phyloP scores from a whole-genome alignment of 1,140 invertebrate species.

The Drosophila bocqueti region DNA sequence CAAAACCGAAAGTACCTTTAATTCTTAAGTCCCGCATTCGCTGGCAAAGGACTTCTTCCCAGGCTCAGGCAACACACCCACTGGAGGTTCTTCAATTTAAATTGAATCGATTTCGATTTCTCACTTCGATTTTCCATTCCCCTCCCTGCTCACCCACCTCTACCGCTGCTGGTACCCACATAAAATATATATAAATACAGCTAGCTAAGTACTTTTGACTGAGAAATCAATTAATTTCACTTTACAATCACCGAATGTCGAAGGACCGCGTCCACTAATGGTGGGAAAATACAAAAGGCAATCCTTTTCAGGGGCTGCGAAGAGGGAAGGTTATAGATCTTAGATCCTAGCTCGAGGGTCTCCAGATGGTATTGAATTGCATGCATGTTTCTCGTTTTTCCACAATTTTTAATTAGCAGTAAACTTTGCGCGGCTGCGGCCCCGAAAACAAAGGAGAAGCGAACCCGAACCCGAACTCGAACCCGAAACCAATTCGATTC shows the following conservation, averaged over 20 bases:
- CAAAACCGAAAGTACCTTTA: conserved; percentile 32
- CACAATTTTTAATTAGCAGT: conserved; percentile 83
- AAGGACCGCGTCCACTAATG: conserved; percentile 24
- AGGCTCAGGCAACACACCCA: conserved; percentile 60
- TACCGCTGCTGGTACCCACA: conserved; percentile 58
- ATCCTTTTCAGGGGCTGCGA: conserved; percentile 58
- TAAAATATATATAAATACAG: conserved; percentile 32
- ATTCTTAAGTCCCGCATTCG: conserved; percentile 39
- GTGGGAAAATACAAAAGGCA: conserved; percentile 66
- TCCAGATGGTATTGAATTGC: conserved; percentile 68
- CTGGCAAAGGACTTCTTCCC: conserved; percentile 41
- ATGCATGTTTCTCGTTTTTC: conserved; percentile 78
- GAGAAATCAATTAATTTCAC: conserved; percentile 79
- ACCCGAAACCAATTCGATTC: conserved; percentile 65
- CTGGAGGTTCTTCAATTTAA: conserved; percentile 72
- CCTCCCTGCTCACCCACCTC: not conserved
- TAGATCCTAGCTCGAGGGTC: conserved; percentile 16
- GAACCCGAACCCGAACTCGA: conserved; percentile 59
- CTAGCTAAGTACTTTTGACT: conserved; percentile 49
- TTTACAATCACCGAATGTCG: conserved; percentile 70
- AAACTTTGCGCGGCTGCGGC: conserved; percentile 67
- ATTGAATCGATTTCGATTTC: conserved; percentile 65
- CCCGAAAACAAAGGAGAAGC: conserved; percentile 39
- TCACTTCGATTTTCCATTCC: conserved; percentile 5
- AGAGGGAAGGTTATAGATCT: conserved; percentile 51